Conservation (phyloP, 2,797 vertebrate species). For the Sebastes minor region DNA sequence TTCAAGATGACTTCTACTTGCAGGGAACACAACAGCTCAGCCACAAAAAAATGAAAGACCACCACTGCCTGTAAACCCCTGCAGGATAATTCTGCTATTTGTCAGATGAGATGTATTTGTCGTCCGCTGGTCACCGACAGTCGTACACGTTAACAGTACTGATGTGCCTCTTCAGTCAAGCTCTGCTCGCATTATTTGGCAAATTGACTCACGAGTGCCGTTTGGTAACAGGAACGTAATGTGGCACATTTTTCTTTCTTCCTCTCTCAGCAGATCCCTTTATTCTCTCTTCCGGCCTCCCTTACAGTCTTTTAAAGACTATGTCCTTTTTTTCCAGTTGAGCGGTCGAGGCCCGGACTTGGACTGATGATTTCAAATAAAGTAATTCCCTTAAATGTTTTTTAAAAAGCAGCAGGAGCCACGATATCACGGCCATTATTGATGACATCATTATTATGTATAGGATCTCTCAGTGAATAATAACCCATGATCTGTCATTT, state of each 20-base stretch:
- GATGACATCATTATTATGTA: conserved; percentile 89
- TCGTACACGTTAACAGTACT: conserved; percentile 64
- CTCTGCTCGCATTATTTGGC: conserved; percentile 79
- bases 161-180: conserved; percentile 74
- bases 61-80: conserved; percentile 32
- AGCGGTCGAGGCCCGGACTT: conserved; percentile 73
- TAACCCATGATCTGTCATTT: conserved; percentile 87
- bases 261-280: conserved; percentile 30
- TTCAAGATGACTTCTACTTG: conserved; percentile 35
- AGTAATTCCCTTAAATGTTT: conserved; percentile 86
- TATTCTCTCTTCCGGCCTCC: conserved; percentile 46
- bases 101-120: conserved; percentile 72
- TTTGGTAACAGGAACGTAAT: conserved; percentile 80
- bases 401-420: conserved; percentile 83
- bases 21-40: conserved; percentile 11
- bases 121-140: conserved; percentile 70
- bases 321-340: conserved; percentile 74
- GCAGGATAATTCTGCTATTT: conserved; percentile 67
- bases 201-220: conserved; percentile 83
- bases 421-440: conserved; percentile 80
- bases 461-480: conserved; percentile 84
- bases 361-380: conserved; percentile 80
- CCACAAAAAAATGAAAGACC: conserved; percentile 36
- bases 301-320: conserved; percentile 60
- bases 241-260: conserved; percentile 80